A percentile compares a stretch with the other conserved stretches of the same genome.
These are phyloP conservation scores for Hanleya hanleyi DNA, from an alignment of 2,888 invertebrate genomes.

Conservation along the genomic window DNA sequence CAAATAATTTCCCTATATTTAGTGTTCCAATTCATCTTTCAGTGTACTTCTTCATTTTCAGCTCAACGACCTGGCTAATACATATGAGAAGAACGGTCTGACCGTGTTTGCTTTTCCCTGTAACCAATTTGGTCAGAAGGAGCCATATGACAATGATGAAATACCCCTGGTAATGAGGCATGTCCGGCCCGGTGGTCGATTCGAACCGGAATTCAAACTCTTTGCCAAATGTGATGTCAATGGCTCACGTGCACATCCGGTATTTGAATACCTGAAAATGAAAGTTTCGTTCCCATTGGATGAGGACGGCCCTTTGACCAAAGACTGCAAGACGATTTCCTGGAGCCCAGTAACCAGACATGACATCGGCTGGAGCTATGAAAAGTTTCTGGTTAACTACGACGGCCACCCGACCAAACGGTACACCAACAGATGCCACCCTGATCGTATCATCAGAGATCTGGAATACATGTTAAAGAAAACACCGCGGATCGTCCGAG, in stretches of 20 bases:
- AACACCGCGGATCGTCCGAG: slow-evolving; percentile 33
- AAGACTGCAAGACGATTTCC: slow-evolving; percentile 17
- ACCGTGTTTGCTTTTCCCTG: slow-evolving; percentile 40
- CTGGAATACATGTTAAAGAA: slow-evolving; percentile 32
- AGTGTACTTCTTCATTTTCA: no score
- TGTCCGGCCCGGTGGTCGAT: slow-evolving; percentile 39
- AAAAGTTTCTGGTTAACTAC: slow-evolving; percentile 41
- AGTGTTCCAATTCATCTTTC: no score
- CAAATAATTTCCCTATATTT: no score
- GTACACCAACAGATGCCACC: slow-evolving; percentile 25
- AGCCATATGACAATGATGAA: slow-evolving; percentile 38
- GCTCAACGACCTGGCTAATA: slow-evolving; percentile 29
- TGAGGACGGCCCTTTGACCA: slow-evolving; percentile 33
- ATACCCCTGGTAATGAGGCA: slow-evolving; percentile 33
- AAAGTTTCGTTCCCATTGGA: slow-evolving; percentile 35
- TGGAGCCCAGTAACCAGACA: slow-evolving; percentile 40
- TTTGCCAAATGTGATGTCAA: slow-evolving; percentile 40
- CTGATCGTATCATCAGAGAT: slow-evolving; percentile 34
- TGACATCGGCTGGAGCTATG: slow-evolving; percentile 44
- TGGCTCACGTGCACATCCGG: slow-evolving; percentile 28
- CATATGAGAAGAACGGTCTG: slow-evolving; percentile 25
- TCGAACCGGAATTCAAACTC: slow-evolving; percentile 39
- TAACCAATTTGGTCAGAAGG: slow-evolving; percentile 39
- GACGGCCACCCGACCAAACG: slow-evolving; percentile 41
- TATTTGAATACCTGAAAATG: slow-evolving; percentile 39